phyloP scores from a whole-genome alignment of 2,113 vertebrate genomes.

The Platichthys stellatus region DNA sequence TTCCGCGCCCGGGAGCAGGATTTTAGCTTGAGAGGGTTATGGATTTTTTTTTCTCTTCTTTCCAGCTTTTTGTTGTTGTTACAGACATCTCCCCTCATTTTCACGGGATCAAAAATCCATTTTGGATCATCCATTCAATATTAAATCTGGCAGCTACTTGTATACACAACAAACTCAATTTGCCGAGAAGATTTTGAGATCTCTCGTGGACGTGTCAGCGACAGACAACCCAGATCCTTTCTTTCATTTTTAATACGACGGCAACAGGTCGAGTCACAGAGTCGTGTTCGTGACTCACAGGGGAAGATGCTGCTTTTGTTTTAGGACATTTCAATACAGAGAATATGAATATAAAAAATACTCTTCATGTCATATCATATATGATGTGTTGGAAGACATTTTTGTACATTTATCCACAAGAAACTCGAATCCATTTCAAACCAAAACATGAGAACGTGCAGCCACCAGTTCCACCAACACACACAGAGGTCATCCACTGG shows the following conservation, averaged over 20 bases:
- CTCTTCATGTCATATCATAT: no score
- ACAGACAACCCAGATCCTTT: slow-evolving; percentile 78
- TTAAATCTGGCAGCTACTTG: slow-evolving; percentile 88
- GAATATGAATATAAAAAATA: no score
- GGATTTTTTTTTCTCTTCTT: slow-evolving; percentile 73
- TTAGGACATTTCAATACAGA: no score
- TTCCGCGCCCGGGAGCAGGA: slow-evolving; percentile 77
- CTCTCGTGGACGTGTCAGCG: slow-evolving; percentile 79
- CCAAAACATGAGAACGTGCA: no score
- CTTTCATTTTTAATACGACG: slow-evolving; percentile 63
- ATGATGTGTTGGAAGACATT: no score
- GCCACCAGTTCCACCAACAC: no score
- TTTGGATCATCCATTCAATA: slow-evolving; percentile 85
- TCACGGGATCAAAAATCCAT: slow-evolving; percentile 87
- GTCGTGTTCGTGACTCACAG: neutral
- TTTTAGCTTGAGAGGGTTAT: slow-evolving; percentile 84
- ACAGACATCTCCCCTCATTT: slow-evolving; percentile 86
- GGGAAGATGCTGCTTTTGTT: neutral
- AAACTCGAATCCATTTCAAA: no score
- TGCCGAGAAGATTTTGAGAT: slow-evolving; percentile 83
- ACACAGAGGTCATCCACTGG: no score
- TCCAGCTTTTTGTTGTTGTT: slow-evolving; percentile 70
- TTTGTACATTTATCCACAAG: no score
- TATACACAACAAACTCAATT: slow-evolving; percentile 88
- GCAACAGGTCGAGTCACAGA: slow-evolving; percentile 41